Percentiles rank a stretch among this genome's conserved stretches.
These are phyloP conservation scores for Laspeyria flexula DNA, from an alignment of 2,888 invertebrate genomes.

Conservation along the genomic window DNA sequence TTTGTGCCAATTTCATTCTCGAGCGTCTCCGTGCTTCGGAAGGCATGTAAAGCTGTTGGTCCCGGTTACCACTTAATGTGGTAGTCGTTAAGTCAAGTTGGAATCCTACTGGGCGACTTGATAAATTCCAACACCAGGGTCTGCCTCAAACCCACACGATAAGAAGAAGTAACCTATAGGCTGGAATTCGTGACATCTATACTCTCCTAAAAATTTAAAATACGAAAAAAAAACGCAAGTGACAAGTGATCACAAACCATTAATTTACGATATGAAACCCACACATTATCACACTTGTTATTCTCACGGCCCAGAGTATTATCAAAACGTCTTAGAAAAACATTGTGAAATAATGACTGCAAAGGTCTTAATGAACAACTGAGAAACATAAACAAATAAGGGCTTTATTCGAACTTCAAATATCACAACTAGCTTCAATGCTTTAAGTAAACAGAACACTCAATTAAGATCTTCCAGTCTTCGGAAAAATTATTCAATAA, in stretches of 20 bases:
- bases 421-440: constrained; percentile 34
- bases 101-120: too few relatives aligned
- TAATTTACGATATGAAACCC: constrained; percentile 22
- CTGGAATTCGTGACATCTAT: too few relatives aligned
- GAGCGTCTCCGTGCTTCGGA: too few relatives aligned
- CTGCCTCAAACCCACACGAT: too few relatives aligned
- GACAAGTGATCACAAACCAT: constrained; percentile 18
- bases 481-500: constrained; percentile 45
- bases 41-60: too few relatives aligned
- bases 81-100: too few relatives aligned
- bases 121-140: too few relatives aligned
- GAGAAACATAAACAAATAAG: constrained; percentile 46
- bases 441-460: constrained; percentile 39
- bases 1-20: too few relatives aligned
- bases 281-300: constrained; percentile 22
- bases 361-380: constrained; percentile 29
- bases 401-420: constrained; percentile 37
- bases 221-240: constrained; percentile 19
- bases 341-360: constrained; percentile 33
- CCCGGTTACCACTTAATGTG: too few relatives aligned
- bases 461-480: constrained; percentile 41
- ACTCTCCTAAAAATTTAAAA: too few relatives aligned
- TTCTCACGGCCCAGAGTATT: constrained; percentile 33
- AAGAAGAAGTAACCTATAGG: too few relatives aligned
- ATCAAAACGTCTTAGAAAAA: constrained; percentile 21